Percentiles rank a stretch among this genome's conserved stretches.
These are phyloP conservation scores for Pemphredon lugubris DNA, from an alignment of 2,888 invertebrate genomes.

Conservation along the genomic window DNA sequence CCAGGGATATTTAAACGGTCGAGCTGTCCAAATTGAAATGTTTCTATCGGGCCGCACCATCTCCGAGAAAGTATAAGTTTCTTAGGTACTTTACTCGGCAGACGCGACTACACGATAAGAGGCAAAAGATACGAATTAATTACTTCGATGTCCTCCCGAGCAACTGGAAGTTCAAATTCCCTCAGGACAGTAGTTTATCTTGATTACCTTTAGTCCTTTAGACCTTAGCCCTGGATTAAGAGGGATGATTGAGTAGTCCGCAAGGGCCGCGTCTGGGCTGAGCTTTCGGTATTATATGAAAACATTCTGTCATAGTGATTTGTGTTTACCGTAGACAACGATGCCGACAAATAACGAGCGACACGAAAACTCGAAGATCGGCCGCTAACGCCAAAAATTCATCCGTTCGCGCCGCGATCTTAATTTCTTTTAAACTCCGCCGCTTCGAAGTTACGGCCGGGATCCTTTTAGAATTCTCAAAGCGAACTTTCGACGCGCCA, in stretches of 20 bases:
- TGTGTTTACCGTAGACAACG: slow-evolving; percentile 31
- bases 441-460: too few species aligned
- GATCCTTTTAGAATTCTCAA: too few species aligned
- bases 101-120: slow-evolving; percentile 49
- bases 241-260: slow-evolving; percentile 69
- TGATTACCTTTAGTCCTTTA: slow-evolving; percentile 70
- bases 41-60: slow-evolving; percentile 55
- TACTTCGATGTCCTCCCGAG: slow-evolving; percentile 64
- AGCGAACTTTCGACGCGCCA: too few species aligned
- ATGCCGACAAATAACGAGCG: slow-evolving; percentile 27
- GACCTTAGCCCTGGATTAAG: slow-evolving; percentile 68
- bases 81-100: slow-evolving; percentile 44
- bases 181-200: slow-evolving; percentile 67
- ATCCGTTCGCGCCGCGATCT: not conserved
- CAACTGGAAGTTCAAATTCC: slow-evolving; percentile 65
- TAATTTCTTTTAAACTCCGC: too few species aligned
- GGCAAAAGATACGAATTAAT: slow-evolving; percentile 67
- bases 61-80: slow-evolving; percentile 47
- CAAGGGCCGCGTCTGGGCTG: slow-evolving; percentile 56
- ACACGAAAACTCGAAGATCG: slow-evolving; percentile 21
- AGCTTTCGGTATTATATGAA: slow-evolving; percentile 62
- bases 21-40: slow-evolving; percentile 61
- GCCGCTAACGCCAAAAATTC: not conserved
- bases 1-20: slow-evolving; percentile 17
- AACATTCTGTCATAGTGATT: slow-evolving; percentile 65